These are phyloP conservation scores for Notechis scutatus DNA, from an alignment of 2,113 vertebrate genomes.

Conservation along the genomic window DNA sequence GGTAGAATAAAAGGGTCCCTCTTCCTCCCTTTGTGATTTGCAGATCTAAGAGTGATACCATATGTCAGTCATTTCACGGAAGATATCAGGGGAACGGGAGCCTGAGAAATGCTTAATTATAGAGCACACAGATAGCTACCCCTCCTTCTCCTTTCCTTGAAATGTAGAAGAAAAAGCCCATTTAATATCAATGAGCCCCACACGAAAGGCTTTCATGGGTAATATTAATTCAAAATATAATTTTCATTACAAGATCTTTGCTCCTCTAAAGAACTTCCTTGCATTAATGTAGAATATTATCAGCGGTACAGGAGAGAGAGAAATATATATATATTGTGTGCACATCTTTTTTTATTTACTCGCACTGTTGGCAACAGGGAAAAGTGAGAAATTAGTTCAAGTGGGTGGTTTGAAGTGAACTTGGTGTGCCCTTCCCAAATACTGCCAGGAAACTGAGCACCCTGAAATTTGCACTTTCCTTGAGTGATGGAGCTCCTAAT, in stretches of 20 bases:
- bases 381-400: neutral
- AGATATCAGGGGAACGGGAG: slow-evolving; percentile 52
- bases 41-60: slow-evolving; percentile 59
- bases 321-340: neutral
- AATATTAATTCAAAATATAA: slow-evolving; percentile 37
- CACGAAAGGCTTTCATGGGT: slow-evolving; percentile 7
- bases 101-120: slow-evolving; percentile 54
- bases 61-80: slow-evolving; percentile 62
- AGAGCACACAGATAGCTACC: slow-evolving; percentile 16
- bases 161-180: slow-evolving; percentile 43
- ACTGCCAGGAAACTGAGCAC: neutral
- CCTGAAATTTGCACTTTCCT: neutral
- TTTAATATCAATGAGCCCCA: slow-evolving; percentile 34
- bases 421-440: neutral
- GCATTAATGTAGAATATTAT: slow-evolving; percentile 3
- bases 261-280: neutral
- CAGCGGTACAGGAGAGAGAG: neutral
- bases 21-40: slow-evolving; percentile 60
- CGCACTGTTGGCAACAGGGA: neutral
- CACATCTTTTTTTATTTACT: neutral
- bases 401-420: neutral
- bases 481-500: neutral
- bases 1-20: slow-evolving; percentile 66
- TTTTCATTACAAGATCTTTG: slow-evolving; percentile 22
- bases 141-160: slow-evolving; percentile 22